Percentiles rank a stretch among this genome's conserved stretches.
phyloP scores from a whole-genome alignment of 2,113 vertebrate species.

The Arvicanthis niloticus region DNA sequence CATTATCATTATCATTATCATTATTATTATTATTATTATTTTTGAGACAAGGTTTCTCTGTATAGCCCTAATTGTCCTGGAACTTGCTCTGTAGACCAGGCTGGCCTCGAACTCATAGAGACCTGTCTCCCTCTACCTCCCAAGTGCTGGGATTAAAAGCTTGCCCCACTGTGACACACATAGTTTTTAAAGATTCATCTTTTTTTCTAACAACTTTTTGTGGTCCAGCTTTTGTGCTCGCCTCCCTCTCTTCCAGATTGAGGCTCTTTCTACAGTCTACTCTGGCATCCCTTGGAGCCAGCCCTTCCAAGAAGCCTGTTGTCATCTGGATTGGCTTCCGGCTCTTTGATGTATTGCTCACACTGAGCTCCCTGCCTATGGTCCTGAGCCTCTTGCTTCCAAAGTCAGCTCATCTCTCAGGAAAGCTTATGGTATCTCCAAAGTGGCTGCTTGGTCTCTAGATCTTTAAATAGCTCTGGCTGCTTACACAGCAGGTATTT shows the following conservation, averaged over 20 bases:
- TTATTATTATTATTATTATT: neutral
- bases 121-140: neutral
- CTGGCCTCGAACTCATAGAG: neutral
- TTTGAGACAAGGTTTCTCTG: neutral
- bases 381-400: neutral
- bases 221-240: neutral
- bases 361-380: neutral
- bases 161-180: neutral
- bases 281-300: neutral
- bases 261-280: neutral
- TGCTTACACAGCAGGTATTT: slow-evolving; percentile 41
- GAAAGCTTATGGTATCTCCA: slow-evolving; percentile 18
- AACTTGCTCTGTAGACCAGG: neutral
- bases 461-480: slow-evolving; percentile 62
- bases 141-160: neutral
- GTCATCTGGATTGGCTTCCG: neutral
- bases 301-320: slow-evolving; percentile 45
- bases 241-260: neutral
- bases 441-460: neutral
- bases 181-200: neutral
- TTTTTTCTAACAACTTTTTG: neutral
- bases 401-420: neutral
- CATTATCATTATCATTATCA: no score
- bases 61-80: neutral
- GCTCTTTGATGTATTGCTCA: neutral